Percentiles rank a stretch among this genome's conserved stretches.
These are phyloP conservation scores for Laticauda colubrina DNA, from an alignment of 2,113 vertebrate genomes.

Conservation along the genomic window DNA sequence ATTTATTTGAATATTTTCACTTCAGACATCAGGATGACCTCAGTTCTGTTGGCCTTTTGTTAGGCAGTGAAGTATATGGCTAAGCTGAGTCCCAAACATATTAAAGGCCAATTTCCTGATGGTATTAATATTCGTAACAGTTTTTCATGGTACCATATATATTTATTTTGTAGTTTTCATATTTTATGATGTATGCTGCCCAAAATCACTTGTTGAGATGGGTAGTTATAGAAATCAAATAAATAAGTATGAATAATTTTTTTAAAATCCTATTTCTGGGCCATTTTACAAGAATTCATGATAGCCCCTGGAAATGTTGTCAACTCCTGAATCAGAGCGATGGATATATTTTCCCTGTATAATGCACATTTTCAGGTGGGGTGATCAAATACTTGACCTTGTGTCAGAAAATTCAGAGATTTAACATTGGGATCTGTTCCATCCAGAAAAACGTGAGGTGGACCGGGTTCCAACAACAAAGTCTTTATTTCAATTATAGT, in stretches of 20 bases:
- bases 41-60: background rate
- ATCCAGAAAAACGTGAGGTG: too few species aligned
- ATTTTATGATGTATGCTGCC: background rate
- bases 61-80: background rate
- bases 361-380: background rate
- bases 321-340: background rate
- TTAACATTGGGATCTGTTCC: background rate
- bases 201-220: background rate
- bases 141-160: background rate
- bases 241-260: background rate
- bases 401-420: background rate
- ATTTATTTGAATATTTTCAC: background rate
- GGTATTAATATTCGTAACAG: background rate
- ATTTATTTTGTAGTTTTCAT: background rate
- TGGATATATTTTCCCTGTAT: background rate
- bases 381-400: background rate
- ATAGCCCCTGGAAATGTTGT: background rate
- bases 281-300: background rate
- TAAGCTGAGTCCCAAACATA: background rate
- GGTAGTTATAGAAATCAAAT: background rate
- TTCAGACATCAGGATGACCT: background rate
- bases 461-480: too few species aligned
- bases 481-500: too few species aligned
- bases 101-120: background rate
- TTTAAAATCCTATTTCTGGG: background rate